These are phyloP conservation scores for Hypolimnas misippus DNA, from an alignment of 2,888 invertebrate genomes.

Conservation along the genomic window DNA sequence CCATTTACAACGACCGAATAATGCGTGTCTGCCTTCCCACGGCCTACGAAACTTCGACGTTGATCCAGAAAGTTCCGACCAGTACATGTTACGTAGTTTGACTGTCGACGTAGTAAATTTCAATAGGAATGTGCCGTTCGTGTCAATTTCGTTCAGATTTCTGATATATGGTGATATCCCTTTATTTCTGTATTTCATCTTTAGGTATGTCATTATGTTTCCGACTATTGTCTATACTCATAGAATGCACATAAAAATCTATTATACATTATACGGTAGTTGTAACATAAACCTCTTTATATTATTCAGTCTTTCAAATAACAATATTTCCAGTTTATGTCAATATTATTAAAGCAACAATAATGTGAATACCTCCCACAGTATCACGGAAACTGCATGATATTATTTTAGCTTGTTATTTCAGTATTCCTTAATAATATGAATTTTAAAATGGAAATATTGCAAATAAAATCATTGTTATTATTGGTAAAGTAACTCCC, in stretches of 20 bases:
- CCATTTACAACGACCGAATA: constrained; percentile 17
- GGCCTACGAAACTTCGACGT: constrained; percentile 20
- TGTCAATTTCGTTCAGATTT: constrained; percentile 18
- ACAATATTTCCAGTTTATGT: too few species aligned
- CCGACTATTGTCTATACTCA: neutral
- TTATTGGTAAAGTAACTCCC: constrained; percentile 2
- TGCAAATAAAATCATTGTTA: constrained; percentile 4
- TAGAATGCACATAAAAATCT: too few species aligned
- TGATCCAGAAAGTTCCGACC: constrained; percentile 12
- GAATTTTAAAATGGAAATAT: neutral
- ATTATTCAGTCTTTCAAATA: too few species aligned
- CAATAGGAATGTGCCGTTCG: constrained; percentile 22
- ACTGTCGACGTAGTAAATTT: constrained; percentile 18
- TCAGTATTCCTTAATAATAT: neutral
- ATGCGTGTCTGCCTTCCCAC: constrained; percentile 22
- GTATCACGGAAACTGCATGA: neutral
- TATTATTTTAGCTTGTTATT: neutral
- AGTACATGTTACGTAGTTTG: constrained; percentile 16
- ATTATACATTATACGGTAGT: too few species aligned
- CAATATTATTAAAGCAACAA: too few species aligned
- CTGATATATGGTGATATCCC: neutral
- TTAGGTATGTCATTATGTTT: neutral
- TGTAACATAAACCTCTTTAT: too few species aligned
- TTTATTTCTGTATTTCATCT: neutral
- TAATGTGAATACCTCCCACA: neutral